A percentile compares a stretch with the other conserved stretches of the same genome.
Conservation (phyloP, 2,797 vertebrate genomes). For the Enteromius mattozi region DNA sequence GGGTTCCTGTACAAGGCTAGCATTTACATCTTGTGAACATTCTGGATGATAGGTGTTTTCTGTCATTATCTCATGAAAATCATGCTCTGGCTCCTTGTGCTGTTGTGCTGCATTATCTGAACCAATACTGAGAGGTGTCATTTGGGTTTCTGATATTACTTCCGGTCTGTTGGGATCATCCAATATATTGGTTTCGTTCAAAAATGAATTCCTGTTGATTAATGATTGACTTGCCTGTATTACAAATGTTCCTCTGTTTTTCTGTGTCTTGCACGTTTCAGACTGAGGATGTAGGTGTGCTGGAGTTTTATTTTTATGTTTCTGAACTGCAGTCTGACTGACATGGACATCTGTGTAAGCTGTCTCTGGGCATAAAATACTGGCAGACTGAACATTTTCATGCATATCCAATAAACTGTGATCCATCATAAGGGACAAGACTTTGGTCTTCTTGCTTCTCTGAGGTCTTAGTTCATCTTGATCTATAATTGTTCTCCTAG, state of each 20-base stretch:
- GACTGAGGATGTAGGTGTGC: neutral
- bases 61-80: neutral
- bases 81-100: constrained; percentile 14
- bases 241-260: constrained; percentile 68
- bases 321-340: neutral
- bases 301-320: constrained; percentile 4
- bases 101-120: constrained; percentile 1
- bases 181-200: constrained; percentile 30
- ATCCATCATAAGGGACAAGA: neutral
- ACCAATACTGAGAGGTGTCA: neutral
- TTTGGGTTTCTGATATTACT: neutral
- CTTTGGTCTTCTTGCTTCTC: constrained; percentile 37
- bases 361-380: neutral
- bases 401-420: neutral
- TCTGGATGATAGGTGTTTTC: neutral
- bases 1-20: constrained; percentile 15
- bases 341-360: neutral
- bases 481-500: constrained; percentile 51
- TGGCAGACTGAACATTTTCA: neutral
- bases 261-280: constrained; percentile 39
- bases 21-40: neutral
- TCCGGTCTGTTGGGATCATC: neutral
- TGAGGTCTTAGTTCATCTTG: constrained; percentile 17
- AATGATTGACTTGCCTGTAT: constrained; percentile 44
- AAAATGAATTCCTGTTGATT: neutral